Evolutionary conservation across 2,113 vertebrate genomes (phyloP).

Genomic region (Tragulus kanchil): DNA sequence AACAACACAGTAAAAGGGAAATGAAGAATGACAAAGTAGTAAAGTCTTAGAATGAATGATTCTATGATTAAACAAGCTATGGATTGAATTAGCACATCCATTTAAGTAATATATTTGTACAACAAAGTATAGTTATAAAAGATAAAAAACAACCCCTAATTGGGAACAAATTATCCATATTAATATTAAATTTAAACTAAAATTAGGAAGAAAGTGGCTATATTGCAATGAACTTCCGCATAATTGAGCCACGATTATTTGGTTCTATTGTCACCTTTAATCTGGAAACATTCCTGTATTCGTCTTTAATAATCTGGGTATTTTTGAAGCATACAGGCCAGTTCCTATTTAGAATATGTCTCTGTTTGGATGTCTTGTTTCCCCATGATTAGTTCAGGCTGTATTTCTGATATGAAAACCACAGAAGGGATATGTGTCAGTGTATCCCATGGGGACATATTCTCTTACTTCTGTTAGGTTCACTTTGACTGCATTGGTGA

Average conservation of each 20-base stretch:
- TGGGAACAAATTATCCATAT: not conserved
- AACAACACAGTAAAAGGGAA: not conserved
- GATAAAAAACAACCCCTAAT: not conserved
- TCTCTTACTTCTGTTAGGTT: no score
- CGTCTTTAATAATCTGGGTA: not conserved
- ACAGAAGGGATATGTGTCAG: not conserved
- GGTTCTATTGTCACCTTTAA: not conserved
- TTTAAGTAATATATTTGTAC: not conserved
- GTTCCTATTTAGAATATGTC: accelerated
- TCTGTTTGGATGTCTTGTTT: no score
- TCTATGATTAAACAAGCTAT: not conserved
- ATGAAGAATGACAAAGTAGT: not conserved
- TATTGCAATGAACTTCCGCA: not conserved
- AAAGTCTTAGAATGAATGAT: not conserved
- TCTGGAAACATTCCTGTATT: not conserved
- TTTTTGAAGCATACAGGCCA: not conserved
- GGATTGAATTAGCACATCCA: not conserved
- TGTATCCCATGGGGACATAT: accelerated
- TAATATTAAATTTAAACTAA: not conserved
- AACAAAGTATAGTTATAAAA: not conserved
- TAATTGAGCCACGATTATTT: not conserved
- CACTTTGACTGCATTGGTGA: not conserved
- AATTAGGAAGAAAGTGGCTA: not conserved
- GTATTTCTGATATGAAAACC: not conserved
- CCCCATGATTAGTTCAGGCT: not conserved